phyloP scores from a whole-genome alignment of 2,797 vertebrate genomes.

The Sebastes kiyomatsui region DNA sequence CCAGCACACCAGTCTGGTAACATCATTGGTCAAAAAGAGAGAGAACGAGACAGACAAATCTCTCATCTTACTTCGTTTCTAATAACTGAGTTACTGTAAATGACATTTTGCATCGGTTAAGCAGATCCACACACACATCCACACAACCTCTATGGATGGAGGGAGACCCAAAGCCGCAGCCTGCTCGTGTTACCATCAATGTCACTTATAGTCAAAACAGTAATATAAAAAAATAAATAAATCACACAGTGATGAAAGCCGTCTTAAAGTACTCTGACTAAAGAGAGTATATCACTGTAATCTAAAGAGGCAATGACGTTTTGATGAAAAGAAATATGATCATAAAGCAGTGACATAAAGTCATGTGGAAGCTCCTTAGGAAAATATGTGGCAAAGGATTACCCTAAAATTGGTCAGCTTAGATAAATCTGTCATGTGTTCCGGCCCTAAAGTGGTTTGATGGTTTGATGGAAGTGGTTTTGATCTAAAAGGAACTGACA shows the following conservation, averaged over 20 bases:
- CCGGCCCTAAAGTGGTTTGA: background rate
- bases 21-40: background rate
- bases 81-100: constrained; percentile 21
- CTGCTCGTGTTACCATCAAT: constrained; percentile 30
- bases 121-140: constrained; percentile 5
- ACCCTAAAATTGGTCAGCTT: background rate
- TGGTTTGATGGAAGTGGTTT: background rate
- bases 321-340: background rate
- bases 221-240: constrained; percentile 11
- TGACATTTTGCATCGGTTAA: constrained; percentile 28
- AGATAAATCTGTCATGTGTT: background rate
- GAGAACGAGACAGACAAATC: background rate
- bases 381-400: background rate
- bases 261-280: background rate
- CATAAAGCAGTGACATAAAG: background rate
- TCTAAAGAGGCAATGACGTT: background rate
- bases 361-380: background rate
- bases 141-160: background rate
- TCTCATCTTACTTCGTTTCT: constrained; percentile 30
- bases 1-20: constrained; percentile 6
- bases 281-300: background rate
- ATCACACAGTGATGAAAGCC: constrained; percentile 15
- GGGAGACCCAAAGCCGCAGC: constrained; percentile 13
- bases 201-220: constrained; percentile 21
- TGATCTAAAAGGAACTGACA: background rate